Percentiles rank a stretch among this genome's conserved stretches.
These are phyloP conservation scores for Picathartes gymnocephalus DNA, from an alignment of 2,113 vertebrate species.

Conservation along the genomic window DNA sequence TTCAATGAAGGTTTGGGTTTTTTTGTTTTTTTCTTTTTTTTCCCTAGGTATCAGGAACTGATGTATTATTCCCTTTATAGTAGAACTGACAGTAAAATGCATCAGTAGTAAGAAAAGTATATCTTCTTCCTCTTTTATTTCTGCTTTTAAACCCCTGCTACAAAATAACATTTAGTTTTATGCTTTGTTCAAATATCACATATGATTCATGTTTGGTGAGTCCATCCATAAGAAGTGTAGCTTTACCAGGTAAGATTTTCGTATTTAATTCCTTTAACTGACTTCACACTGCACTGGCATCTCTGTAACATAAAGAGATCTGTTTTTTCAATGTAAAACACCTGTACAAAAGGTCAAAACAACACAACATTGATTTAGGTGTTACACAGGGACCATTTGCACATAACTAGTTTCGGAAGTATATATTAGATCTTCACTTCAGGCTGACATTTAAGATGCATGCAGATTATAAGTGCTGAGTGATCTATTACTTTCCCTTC, in stretches of 20 bases:
- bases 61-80: neutral
- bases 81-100: neutral
- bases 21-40: neutral
- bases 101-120: neutral
- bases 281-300: neutral
- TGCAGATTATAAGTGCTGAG: neutral
- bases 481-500: neutral
- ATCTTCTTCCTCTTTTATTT: neutral
- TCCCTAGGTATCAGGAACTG: neutral
- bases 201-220: neutral
- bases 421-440: neutral
- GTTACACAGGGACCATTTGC: neutral
- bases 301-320: neutral
- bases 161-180: neutral
- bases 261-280: neutral
- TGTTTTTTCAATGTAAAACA: neutral
- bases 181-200: neutral
- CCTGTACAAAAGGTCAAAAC: constrained; percentile 11
- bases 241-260: neutral
- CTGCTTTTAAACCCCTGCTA: neutral
- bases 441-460: neutral
- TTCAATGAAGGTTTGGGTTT: neutral
- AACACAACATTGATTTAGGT: neutral
- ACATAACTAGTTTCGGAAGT: neutral
- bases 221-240: neutral